A percentile compares a stretch with the other conserved stretches of the same genome.
These are phyloP conservation scores for Neostethus bicornis DNA, from an alignment of 2,797 vertebrate species.

Conservation along the genomic window DNA sequence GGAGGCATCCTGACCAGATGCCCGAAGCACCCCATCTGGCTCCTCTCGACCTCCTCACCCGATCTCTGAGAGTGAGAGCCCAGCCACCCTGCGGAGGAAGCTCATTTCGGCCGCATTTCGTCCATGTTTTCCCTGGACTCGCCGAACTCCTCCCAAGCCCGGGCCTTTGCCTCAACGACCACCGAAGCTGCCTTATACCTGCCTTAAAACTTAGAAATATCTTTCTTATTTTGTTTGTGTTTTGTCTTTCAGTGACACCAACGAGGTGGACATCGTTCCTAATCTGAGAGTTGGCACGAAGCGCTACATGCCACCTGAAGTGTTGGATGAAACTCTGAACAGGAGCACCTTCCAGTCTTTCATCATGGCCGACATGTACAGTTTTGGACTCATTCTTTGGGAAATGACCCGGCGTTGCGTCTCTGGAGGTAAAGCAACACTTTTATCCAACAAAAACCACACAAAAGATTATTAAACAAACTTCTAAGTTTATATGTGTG, in stretches of 20 bases:
- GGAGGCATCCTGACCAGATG: too few relatives aligned
- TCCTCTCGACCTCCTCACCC: too few relatives aligned
- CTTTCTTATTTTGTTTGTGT: slow-evolving; percentile 3
- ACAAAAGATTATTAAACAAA: too few relatives aligned
- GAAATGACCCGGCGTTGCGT: slow-evolving; percentile 92
- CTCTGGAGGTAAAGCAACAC: slow-evolving; percentile 85
- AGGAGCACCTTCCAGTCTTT: slow-evolving; percentile 95
- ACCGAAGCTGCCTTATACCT: too few relatives aligned
- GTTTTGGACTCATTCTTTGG: slow-evolving; percentile 97
- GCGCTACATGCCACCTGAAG: slow-evolving; percentile 97
- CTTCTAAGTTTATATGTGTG: too few relatives aligned
- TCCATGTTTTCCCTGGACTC: too few relatives aligned
- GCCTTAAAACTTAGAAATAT: neutral
- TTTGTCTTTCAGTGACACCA: slow-evolving; percentile 84
- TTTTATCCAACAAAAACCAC: neutral
- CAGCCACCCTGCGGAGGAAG: too few relatives aligned
- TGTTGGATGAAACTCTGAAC: slow-evolving; percentile 94
- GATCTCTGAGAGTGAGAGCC: too few relatives aligned
- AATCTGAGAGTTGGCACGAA: slow-evolving; percentile 97
- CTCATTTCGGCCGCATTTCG: too few relatives aligned
- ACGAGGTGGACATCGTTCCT: slow-evolving; percentile 94
- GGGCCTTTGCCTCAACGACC: too few relatives aligned
- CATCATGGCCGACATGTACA: slow-evolving; percentile 99
- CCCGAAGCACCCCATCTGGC: too few relatives aligned
- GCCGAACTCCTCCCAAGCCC: too few relatives aligned